Base-by-base conservation (phyloP, 1,140 invertebrate genomes). In the Drosophila bipectinata region DNA sequence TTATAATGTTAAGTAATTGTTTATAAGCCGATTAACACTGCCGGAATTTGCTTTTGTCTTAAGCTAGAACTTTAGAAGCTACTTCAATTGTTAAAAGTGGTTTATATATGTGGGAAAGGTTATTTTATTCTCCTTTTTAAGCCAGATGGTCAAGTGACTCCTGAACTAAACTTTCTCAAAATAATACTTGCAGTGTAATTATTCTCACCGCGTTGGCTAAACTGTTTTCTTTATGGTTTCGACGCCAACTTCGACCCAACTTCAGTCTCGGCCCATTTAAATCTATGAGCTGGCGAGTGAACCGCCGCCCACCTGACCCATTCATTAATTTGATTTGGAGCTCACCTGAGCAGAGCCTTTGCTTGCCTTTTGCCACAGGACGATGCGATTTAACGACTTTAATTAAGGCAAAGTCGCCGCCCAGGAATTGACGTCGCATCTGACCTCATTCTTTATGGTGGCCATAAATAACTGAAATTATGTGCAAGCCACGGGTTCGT, bases 381-480 rank as follows among this genome's bases (percentile, higher is more conserved):
- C 53, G 67, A 58, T 62, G 63, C 59, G 48, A 74, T 74, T 85
- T 85, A 85, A 85, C 81, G 82, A 81, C 81, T 85, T 85, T 85
- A 85, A 85, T 85, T 85, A 85, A 85, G 78, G 73, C 81, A 74
- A 74, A 77, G 68, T 77, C 64, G 54, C 55, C 52, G 62, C 72
- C 77, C 81, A 80, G 73, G 71, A 64, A 82, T 67, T 67, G 77
- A 72, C 78, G 79, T 52, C 58, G 72, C 64, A 83, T 69, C 81
- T 85, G 81, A 85, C 81, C 81, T 85, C 82, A 77, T 85, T 85
- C 68, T 85, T 85, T 85, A 85, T 85, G 66, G 82, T 64, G 51
- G 51, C 77, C 72, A 85, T 85, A 85, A 87, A 85, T 85, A 85
- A 87, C 81, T 71, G 81, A 85, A 85, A 85, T 85, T 85, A 85